These are phyloP conservation scores for Anastatus disparis DNA, from an alignment of 1,140 invertebrate genomes.

Conservation along the genomic window DNA sequence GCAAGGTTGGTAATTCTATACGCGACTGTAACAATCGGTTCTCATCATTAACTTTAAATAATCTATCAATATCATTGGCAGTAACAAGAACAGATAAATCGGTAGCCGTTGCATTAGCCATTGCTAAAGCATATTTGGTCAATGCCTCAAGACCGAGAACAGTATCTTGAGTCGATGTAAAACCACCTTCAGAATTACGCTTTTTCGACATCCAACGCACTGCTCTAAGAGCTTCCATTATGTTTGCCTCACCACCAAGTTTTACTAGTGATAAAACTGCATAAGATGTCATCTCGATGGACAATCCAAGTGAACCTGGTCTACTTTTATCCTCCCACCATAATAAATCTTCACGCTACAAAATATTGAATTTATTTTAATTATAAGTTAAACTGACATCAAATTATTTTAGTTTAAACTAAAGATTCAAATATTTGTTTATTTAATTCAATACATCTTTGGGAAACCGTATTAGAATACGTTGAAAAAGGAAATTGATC, in stretches of 20 bases:
- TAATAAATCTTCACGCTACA: slow-evolving; percentile 54
- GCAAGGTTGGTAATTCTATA: slow-evolving; percentile 62
- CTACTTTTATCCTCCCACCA: slow-evolving; percentile 65
- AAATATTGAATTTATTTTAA: slow-evolving; percentile 18
- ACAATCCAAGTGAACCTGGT: slow-evolving; percentile 57
- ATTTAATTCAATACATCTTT: too few species aligned
- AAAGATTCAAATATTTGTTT: too few species aligned
- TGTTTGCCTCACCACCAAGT: slow-evolving; percentile 70
- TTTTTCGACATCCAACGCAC: slow-evolving; percentile 80
- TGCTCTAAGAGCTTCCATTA: slow-evolving; percentile 68
- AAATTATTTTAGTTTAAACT: too few species aligned
- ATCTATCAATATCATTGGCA: slow-evolving; percentile 54
- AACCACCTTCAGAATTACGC: slow-evolving; percentile 81
- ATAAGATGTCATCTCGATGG: slow-evolving; percentile 83
- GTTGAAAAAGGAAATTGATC: too few species aligned
- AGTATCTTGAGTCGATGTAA: slow-evolving; percentile 79
- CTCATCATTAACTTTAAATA: slow-evolving; percentile 60
- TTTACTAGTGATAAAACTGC: slow-evolving; percentile 74
- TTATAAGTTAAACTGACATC: too few species aligned
- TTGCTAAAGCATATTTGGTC: slow-evolving; percentile 68
- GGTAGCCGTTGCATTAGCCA: slow-evolving; percentile 53
- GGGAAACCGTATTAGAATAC: too few species aligned
- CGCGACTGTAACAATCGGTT: slow-evolving; percentile 64
- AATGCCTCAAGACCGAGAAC: slow-evolving; percentile 75
- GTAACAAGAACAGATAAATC: slow-evolving; percentile 61